Percentiles rank a stretch among this genome's conserved stretches.
Evolutionary conservation across 2,113 vertebrate species (phyloP).

Genomic region (Mixornis gularis): DNA sequence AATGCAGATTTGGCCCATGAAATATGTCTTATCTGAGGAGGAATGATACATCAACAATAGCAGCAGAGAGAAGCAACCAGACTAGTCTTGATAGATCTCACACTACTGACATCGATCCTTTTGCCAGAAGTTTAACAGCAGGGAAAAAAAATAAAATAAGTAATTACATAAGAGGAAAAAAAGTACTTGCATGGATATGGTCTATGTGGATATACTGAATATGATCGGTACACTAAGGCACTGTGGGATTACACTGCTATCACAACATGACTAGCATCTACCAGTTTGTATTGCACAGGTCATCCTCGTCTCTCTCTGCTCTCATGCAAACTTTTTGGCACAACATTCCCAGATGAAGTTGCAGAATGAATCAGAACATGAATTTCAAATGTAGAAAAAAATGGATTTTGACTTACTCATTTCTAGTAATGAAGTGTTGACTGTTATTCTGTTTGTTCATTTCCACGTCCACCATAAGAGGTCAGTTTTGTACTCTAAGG

Average conservation of each 20-base stretch:
- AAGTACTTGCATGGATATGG: background rate
- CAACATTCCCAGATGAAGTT: background rate
- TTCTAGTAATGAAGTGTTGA: background rate
- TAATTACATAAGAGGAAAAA: background rate
- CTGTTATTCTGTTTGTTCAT: background rate
- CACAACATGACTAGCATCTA: background rate
- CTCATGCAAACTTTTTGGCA: background rate
- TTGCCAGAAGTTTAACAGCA: background rate
- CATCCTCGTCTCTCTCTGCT: background rate
- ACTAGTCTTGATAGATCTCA: background rate
- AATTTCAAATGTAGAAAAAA: background rate
- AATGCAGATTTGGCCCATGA: background rate
- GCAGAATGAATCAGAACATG: background rate
- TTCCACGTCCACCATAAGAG: background rate
- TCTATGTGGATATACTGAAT: background rate
- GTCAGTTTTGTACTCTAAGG: background rate
- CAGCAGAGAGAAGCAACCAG: background rate
- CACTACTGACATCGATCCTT: background rate
- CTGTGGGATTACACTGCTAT: background rate
- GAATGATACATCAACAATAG: background rate
- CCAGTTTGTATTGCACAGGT: background rate
- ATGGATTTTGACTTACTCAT: background rate
- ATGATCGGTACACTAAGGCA: background rate
- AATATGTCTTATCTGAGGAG: background rate
- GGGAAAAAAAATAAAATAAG: background rate